phyloP scores from a whole-genome alignment of 2,113 vertebrate genomes.

The Lasiurus cinereus region DNA sequence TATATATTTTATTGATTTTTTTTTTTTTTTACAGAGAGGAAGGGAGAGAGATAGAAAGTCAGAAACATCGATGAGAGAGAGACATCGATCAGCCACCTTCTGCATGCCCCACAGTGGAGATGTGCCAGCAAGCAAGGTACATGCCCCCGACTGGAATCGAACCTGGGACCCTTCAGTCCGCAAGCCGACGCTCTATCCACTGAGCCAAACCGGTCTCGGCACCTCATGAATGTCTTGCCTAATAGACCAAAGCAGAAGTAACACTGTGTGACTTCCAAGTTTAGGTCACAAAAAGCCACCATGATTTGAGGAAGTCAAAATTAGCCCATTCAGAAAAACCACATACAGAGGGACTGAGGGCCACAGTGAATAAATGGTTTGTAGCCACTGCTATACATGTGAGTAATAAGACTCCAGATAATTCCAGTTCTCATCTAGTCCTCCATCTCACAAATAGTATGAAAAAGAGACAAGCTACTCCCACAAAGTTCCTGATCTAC shows the following conservation, averaged over 20 bases:
- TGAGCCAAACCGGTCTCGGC: no score
- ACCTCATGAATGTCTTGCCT: neutral
- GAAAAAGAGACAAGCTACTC: neutral
- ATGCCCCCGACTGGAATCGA: no score
- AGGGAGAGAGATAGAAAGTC: no score
- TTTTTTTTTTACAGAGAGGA: no score
- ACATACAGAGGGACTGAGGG: neutral
- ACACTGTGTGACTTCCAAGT: neutral
- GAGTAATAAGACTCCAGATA: neutral
- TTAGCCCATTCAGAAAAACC: neutral
- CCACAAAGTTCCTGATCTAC: neutral
- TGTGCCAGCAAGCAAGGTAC: no score
- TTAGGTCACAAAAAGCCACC: neutral
- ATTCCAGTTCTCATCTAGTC: neutral
- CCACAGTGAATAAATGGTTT: neutral
- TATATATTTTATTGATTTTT: no score
- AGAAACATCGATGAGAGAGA: no score
- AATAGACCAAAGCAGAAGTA: neutral
- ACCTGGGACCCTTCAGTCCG: no score
- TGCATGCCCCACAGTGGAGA: no score
- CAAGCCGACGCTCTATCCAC: no score
- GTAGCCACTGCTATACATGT: neutral
- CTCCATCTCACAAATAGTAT: neutral
- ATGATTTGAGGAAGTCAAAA: neutral
- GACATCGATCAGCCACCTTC: no score